Evolutionary conservation across 2,113 vertebrate species (phyloP).

Genomic region (Colossoma macropomum): DNA sequence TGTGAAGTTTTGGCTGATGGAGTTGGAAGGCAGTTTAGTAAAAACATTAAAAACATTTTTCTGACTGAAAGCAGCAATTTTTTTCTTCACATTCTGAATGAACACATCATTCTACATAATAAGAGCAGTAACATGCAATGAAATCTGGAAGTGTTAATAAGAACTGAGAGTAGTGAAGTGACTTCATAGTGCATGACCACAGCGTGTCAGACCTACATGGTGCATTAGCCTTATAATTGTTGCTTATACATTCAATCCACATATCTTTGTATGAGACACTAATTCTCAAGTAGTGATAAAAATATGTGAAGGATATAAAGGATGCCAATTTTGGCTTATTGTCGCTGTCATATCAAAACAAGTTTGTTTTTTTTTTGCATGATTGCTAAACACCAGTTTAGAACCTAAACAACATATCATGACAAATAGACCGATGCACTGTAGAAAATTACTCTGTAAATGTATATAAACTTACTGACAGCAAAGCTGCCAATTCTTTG

Average conservation of each 20-base stretch:
- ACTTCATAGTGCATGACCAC: neutral
- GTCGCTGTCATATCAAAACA: neutral
- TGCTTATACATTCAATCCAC: neutral
- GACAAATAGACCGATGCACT: no score
- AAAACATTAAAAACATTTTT: slow-evolving; percentile 8
- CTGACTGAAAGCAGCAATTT: neutral
- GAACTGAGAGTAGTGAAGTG: neutral
- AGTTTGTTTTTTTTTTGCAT: no score
- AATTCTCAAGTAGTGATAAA: no score
- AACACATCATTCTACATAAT: neutral
- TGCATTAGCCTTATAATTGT: neutral
- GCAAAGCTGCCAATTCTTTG: no score
- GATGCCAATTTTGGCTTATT: neutral
- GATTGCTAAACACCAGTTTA: no score
- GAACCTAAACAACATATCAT: no score
- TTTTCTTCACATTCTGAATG: neutral
- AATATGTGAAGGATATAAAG: no score
- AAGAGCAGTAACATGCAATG: neutral
- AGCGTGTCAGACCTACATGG: no score
- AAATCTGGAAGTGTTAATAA: neutral
- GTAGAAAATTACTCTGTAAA: no score
- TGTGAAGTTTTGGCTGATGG: neutral
- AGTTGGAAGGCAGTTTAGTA: neutral
- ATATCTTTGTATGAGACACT: no score
- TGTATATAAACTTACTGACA: no score